Conservation (phyloP, 2,797 vertebrate species). For the Ambastaia sidthimunki region DNA sequence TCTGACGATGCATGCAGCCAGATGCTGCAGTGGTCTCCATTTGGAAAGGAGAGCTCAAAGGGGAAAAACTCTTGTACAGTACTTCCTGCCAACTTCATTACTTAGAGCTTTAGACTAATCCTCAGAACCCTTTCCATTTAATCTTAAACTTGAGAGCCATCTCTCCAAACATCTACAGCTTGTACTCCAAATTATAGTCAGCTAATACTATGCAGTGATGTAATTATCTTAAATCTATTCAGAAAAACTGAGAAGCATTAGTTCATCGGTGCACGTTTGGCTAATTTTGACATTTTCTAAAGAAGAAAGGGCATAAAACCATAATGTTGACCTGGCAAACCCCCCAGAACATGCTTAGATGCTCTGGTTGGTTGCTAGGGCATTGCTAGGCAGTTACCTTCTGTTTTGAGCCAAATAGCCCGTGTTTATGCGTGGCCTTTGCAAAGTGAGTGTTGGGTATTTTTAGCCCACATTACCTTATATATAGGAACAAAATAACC, state of each 20-base stretch:
- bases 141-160: slow-evolving; percentile 34
- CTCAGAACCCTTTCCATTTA: slow-evolving; percentile 40
- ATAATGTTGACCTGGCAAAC: too few species aligned
- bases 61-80: slow-evolving; percentile 3
- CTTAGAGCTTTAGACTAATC: slow-evolving; percentile 50
- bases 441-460: too few species aligned
- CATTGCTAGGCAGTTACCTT: too few species aligned
- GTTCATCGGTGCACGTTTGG: background rate
- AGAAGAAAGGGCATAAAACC: too few species aligned
- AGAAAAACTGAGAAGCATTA: background rate
- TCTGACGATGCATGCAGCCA: slow-evolving; percentile 30
- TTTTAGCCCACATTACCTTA: too few species aligned
- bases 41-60: slow-evolving; percentile 20
- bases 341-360: too few species aligned
- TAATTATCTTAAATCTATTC: background rate
- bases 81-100: slow-evolving; percentile 47
- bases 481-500: too few species aligned
- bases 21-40: slow-evolving; percentile 35
- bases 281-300: too few species aligned
- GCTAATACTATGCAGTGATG: background rate
- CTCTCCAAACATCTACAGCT: background rate
- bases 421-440: too few species aligned
- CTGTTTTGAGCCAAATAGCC: too few species aligned
- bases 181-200: slow-evolving; percentile 10
- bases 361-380: too few species aligned